Base-by-base conservation (phyloP, 1,140 invertebrate genomes). In the Drosophila nebulosa region DNA sequence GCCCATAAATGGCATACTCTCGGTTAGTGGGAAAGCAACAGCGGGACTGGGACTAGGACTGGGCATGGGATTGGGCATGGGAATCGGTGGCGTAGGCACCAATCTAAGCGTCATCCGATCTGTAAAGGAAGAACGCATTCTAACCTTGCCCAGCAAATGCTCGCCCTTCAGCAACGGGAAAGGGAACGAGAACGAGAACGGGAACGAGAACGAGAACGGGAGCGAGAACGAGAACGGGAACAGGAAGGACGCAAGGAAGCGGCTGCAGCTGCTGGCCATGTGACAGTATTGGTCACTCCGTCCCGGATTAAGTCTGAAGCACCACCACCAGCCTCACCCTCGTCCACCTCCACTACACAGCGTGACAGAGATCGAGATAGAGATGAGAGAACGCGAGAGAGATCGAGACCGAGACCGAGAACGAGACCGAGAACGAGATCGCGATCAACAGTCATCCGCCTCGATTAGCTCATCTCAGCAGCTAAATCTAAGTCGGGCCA, bases 261-360 rank as follows among this genome's bases (percentile, higher is more conserved):
- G 59, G 92, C 93, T 0, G 91, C 92, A 53, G 92, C 92, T 24
- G 91, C 92, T 62, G 79, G 90, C 18, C 90, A 91, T 69, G 90
- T 91, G 3, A 91, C 90, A 9, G 91, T 91, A 36, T 70, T 91
- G 53, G 91, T 91, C 52, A 91, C 91, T 35, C 91, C 91, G 5
- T 91, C 90, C 16, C 69, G 91, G 32, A 90, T 91, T 22, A 91
- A 91, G 51, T 89, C 90, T 24, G 91, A 91, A 75, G 76, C 78
- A 26, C 79, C 77, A 26, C 18, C 90, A 88, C 90, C 76, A 83
- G 89, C 75, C 89, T 92, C 69, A 90, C 78, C 84, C 66, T 77
- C 80, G 4, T 76, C 84, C 35, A 74, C 81, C 36, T 67, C 76
- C 56, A 75, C 53, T 35, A 76, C 76, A 7, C 75, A 78, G 36